These are phyloP conservation scores for Drosophila kambysellisi DNA, from an alignment of 2,888 invertebrate species.

Conservation along the genomic window DNA sequence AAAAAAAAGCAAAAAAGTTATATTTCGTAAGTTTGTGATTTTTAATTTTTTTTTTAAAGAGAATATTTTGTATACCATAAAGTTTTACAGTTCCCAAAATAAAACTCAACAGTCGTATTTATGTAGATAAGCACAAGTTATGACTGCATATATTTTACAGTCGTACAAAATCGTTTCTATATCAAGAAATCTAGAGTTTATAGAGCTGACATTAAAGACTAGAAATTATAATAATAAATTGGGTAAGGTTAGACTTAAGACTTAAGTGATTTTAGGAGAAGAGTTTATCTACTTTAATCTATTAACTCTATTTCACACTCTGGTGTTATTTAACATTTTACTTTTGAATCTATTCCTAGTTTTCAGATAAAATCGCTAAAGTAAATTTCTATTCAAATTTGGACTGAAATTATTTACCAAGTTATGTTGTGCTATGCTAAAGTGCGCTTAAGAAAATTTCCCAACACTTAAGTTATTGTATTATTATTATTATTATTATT, in stretches of 20 bases:
- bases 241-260: not conserved
- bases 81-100: not conserved
- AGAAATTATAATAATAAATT: not conserved
- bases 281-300: not conserved
- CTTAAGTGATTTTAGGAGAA: not conserved
- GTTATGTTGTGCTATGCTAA: not conserved
- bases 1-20: not conserved
- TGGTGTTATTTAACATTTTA: not conserved
- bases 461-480: not conserved
- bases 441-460: not conserved
- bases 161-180: not conserved
- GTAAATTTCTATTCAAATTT: not conserved
- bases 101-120: conserved; percentile 8
- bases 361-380: not conserved
- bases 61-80: not conserved
- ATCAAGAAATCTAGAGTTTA: not conserved
- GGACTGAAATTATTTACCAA: not conserved
- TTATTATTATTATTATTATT: too few relatives aligned
- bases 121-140: conserved; percentile 9
- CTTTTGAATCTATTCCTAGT: not conserved
- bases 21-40: not conserved
- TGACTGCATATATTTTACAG: not conserved
- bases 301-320: not conserved
- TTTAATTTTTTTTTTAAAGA: not conserved
- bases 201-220: not conserved